Percentiles rank a stretch among this genome's conserved stretches.
Conservation (phyloP, 1,140 invertebrate genomes). For the Plectus sambesii region DNA sequence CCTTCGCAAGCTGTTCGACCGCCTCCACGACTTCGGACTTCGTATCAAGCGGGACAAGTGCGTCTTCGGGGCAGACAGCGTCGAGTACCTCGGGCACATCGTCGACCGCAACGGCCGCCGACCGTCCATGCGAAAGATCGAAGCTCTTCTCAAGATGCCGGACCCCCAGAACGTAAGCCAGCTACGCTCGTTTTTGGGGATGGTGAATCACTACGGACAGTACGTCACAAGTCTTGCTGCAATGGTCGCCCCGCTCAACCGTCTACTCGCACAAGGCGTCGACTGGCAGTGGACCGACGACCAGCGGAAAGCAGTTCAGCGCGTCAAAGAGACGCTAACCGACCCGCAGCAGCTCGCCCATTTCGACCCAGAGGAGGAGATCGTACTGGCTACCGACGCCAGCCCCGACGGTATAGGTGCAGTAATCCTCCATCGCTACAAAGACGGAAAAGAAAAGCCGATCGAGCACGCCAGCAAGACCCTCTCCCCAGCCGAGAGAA, state of each 20-base stretch:
- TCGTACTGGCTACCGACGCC: conserved; percentile 50
- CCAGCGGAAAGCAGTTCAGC: conserved; percentile 24
- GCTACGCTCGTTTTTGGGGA: too few relatives aligned
- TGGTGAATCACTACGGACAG: too few relatives aligned
- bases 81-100: too few relatives aligned
- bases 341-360: conserved; percentile 32
- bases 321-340: conserved; percentile 34
- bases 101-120: too few relatives aligned
- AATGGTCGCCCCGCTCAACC: conserved; percentile 12
- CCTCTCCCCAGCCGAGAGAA: conserved; percentile 41
- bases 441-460: conserved; percentile 31
- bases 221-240: too few relatives aligned
- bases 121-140: too few relatives aligned
- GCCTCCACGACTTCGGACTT: too few relatives aligned
- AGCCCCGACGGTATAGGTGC: conserved; percentile 48
- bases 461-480: conserved; percentile 46
- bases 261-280: conserved; percentile 11
- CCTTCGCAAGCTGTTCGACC: too few relatives aligned
- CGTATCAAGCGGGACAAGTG: too few relatives aligned
- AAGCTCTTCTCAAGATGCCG: too few relatives aligned
- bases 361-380: conserved; percentile 43
- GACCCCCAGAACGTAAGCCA: too few relatives aligned
- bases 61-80: too few relatives aligned
- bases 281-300: conserved; percentile 12
- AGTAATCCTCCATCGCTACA: conserved; percentile 47